Base-by-base conservation (phyloP, 2,113 vertebrate species). In the Caloenas nicobarica region DNA sequence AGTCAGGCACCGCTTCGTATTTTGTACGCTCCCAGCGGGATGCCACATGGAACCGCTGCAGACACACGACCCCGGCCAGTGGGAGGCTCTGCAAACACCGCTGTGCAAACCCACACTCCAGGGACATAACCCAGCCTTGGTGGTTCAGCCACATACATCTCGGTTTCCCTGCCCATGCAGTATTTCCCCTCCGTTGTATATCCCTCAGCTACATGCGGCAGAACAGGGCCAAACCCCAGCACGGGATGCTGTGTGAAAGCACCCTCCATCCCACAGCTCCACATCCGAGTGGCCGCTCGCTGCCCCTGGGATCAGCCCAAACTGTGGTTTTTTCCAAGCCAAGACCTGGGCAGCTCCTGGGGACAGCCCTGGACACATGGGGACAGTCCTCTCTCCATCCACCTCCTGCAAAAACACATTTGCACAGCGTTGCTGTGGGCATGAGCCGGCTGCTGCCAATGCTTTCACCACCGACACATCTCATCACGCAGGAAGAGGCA, bases 61-160 rank as follows among this genome's bases (percentile, higher is more conserved):
- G 57, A 69, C 15, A 70, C 0, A 0, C 1, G 6, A 38, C 56
- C 73, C 36, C 0, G 0, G 62, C 28, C 2, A 2, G 24, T 0
- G 0, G 46, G 70, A 89, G n/a, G 65, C 57, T 91, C 70, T 4
- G 24, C 53, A 65, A 77, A 57, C 44, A 23, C 23, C 7, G 2
- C 66, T 38, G 36, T 36, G 61, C 78, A 82, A 86, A 51, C 48
- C 77, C 5, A 0, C 0, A 0, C 56, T 69, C 46, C 31, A 24
- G 44, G 58, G 71, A 84, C 23, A 4, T 8, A 46, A 64, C 81
- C 74, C 61, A 44, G 91, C n/a, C 51, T 44, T 4, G 1, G 65
- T 1, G 11, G 60, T n/a, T 81, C 65, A 89, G 70, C 73, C 1
- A 11, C 80, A 91, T 33, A 57, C 50, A 61, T 61, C 89, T 33